These are phyloP conservation scores for Chionodraco myersi DNA, from an alignment of 2,113 vertebrate species.

Conservation along the genomic window DNA sequence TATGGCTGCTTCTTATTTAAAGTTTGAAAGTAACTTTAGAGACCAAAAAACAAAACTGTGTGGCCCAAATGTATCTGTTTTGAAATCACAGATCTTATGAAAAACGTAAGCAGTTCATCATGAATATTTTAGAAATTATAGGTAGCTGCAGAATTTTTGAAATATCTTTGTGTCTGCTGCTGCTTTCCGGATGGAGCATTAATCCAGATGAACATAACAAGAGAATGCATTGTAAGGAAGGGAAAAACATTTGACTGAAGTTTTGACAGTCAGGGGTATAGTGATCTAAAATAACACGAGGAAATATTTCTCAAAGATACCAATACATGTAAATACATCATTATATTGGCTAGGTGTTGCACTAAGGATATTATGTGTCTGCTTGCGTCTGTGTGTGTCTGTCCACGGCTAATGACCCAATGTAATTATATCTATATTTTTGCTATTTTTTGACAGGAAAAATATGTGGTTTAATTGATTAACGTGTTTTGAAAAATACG, in stretches of 20 bases:
- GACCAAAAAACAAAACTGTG: background rate
- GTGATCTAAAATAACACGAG: no score
- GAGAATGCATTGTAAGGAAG: background rate
- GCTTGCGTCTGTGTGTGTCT: no score
- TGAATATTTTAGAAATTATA: background rate
- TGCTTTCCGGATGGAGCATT: background rate
- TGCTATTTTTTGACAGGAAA: no score
- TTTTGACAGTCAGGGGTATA: background rate
- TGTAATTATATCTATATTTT: no score
- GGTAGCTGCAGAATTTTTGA: no score
- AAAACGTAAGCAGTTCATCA: background rate
- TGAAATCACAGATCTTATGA: background rate
- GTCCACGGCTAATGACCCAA: no score
- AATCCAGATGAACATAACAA: background rate
- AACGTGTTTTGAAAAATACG: no score
- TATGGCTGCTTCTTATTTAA: constrained; percentile 56
- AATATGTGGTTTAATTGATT: no score
- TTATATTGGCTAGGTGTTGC: background rate
- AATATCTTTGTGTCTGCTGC: no score
- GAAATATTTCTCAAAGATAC: background rate
- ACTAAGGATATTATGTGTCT: no score
- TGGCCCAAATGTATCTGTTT: constrained; percentile 7
- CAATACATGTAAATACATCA: background rate
- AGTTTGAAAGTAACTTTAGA: constrained; percentile 38
- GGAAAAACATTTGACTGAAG: no score